Conservation (phyloP, 2,797 vertebrate species). For the Cossypha heuglini region DNA sequence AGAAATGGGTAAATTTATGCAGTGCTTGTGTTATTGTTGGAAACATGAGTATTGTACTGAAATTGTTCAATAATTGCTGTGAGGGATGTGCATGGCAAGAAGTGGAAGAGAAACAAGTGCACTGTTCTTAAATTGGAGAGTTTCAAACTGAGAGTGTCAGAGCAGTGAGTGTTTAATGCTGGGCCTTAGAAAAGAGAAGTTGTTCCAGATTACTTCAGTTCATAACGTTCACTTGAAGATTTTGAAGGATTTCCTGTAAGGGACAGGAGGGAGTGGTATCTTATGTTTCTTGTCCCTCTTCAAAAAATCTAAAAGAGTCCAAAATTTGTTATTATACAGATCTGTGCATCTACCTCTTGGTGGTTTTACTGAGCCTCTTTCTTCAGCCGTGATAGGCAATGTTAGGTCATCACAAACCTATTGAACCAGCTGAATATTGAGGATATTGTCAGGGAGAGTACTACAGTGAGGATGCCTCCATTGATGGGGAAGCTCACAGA, state of each 20-base stretch:
- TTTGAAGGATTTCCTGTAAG: neutral
- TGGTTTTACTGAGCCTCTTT: neutral
- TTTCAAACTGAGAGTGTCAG: neutral
- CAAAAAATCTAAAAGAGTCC: neutral
- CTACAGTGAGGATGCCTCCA: neutral
- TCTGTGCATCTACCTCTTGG: neutral
- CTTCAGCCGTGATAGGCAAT: neutral
- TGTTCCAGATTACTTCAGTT: neutral
- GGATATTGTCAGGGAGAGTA: neutral
- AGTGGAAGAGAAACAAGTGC: neutral
- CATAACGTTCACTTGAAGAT: rapidly evolving
- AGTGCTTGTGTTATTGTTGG: neutral
- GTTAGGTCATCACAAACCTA: neutral
- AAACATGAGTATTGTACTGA: neutral
- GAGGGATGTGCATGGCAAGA: neutral
- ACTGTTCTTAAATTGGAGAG: neutral
- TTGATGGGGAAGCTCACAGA: neutral
- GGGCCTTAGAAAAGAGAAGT: neutral
- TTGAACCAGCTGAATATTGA: neutral
- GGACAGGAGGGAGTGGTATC: neutral
- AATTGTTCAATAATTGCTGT: neutral
- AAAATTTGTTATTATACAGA: rapidly evolving
- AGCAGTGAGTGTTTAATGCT: neutral
- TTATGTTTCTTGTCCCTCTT: neutral
- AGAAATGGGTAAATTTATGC: neutral